Evolutionary conservation across 2,113 vertebrate genomes (phyloP).

Genomic region (Mus musculus): GRCm39 chr3:41328501-41329000

Average conservation of each 20-base stretch:
- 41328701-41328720: background rate
- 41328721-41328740: background rate
- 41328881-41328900: constrained; percentile 9
- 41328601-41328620: background rate
- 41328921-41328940: background rate
- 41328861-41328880: background rate
- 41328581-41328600: background rate
- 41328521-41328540: background rate
- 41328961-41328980: constrained; percentile 16
- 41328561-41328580: background rate
- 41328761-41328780: background rate
- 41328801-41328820: background rate
- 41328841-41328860: background rate
- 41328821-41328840: background rate
- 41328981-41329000: background rate
- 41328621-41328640: constrained; percentile 4
- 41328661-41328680: background rate
- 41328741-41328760: background rate
- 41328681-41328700: background rate
- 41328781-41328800: background rate
- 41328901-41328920: background rate
- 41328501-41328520: constrained; percentile 52
- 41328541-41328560: background rate
- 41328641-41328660: background rate
- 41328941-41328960: background rate